Evolutionary conservation across 92 coral and sea anemone species (phyloP).

Genomic region (Zoanthus sociatus): DNA sequence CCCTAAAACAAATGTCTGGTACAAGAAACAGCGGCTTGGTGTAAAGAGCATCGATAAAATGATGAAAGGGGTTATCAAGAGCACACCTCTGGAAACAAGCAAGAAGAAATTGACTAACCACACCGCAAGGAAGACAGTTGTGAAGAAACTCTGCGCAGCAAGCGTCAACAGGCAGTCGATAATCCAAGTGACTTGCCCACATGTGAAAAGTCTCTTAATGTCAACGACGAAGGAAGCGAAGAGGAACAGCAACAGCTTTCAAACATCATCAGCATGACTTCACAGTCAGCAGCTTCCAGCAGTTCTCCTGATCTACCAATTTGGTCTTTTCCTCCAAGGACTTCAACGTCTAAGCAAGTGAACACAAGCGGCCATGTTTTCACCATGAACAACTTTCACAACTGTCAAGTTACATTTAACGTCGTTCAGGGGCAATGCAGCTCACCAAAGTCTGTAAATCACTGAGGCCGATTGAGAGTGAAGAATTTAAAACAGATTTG

Average conservation of each 20-base stretch:
- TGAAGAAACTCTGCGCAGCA: slow-evolving; percentile 51
- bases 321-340: too few relatives aligned
- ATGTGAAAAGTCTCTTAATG: too few relatives aligned
- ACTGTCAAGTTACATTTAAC: slow-evolving; percentile 25
- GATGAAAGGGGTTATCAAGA: slow-evolving; percentile 8
- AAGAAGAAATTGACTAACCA: slow-evolving; percentile 45
- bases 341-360: too few relatives aligned
- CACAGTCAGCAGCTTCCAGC: neutral
- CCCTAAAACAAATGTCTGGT: neutral
- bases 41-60: slow-evolving; percentile 40
- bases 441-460: slow-evolving; percentile 7
- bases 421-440: slow-evolving; percentile 18
- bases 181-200: too few relatives aligned
- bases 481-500: too few relatives aligned
- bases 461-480: too few relatives aligned
- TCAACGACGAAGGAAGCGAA: too few relatives aligned
- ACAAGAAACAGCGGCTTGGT: neutral
- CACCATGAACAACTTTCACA: slow-evolving; percentile 25
- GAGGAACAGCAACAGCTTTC: too few relatives aligned
- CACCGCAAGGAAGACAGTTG: slow-evolving; percentile 54
- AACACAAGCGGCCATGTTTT: slow-evolving; percentile 26
- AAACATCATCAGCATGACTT: too few relatives aligned
- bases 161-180: slow-evolving; percentile 45
- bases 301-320: slow-evolving; percentile 5
- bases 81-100: slow-evolving; percentile 16